Base-by-base conservation (phyloP, 2,888 invertebrate genomes). In the Acanthosepion esculentum region DNA sequence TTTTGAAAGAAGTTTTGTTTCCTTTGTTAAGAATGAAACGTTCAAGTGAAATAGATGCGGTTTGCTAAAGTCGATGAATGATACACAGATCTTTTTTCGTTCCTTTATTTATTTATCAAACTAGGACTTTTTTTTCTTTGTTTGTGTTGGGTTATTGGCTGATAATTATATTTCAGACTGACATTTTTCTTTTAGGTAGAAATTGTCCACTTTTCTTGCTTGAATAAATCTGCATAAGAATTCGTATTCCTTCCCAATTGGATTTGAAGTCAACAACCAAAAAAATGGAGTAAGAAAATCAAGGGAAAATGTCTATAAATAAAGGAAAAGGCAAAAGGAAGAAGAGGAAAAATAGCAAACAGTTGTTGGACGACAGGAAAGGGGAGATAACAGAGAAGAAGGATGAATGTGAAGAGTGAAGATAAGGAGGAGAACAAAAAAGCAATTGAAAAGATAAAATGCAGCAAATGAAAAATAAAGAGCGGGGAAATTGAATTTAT, bases 201-300 rank as follows among this genome's bases (percentile, higher is more conserved):
- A 78, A 78, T 78, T n/a, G 78, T 78, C 78, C n/a, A 33, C 15
- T 78, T 78, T 78, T n/a, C 78, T 33, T 78, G 78, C n/a, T 78
- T 78, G 78, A 78, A 78, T 78, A 78, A 78, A 78, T 78, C 78
- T 78, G 78, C 78, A 78, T 78, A n/a, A 15, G 78, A 78, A 78
- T n/a, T 78, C 78, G n/a, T 12, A 78, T 15, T 78, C n/a, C 12
- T 78, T 33, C n/a, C 78, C 78, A 78, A 78, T 78, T 78, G n/a
- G n/a, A 78, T 78, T 78, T 78, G 78, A 78, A 78, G n/a, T 15
- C 10, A 78, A n/a, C n/a, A 78, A 18, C 18, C 12, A 78, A 12
- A n/a, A 78, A 15, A n/a, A 10, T 15, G 15, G 3, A 78, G 4
- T 8, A 33, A 78, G 33, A 78, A 15, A 8, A n/a, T 0, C 78